These are phyloP conservation scores for Yponomeuta cagnagella DNA, from an alignment of 2,888 invertebrate species.

Conservation along the genomic window DNA sequence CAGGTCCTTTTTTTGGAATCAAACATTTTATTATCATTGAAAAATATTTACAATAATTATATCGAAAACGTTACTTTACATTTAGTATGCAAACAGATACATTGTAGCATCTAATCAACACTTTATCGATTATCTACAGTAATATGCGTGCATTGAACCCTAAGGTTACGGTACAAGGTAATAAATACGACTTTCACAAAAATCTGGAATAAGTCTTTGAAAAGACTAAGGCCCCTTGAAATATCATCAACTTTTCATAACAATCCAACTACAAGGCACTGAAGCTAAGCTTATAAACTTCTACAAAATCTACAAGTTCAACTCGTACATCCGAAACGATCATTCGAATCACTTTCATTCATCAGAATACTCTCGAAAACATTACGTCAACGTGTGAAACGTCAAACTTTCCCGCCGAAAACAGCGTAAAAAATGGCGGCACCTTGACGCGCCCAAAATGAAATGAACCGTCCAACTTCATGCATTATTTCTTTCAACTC, in stretches of 20 bases:
- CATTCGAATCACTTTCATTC: not conserved
- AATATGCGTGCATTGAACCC: too few species aligned
- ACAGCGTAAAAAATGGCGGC: not conserved
- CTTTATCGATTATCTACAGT: too few species aligned
- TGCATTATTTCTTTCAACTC: conserved; percentile 42
- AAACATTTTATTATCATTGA: too few species aligned
- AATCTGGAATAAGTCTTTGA: not conserved
- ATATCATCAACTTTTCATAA: not conserved
- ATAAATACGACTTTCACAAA: not conserved
- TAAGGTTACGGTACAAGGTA: not conserved
- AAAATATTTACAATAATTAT: too few species aligned
- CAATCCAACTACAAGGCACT: not conserved
- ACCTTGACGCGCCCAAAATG: not conserved
- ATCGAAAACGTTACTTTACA: too few species aligned
- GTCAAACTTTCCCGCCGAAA: not conserved
- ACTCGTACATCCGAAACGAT: not conserved
- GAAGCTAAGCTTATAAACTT: not conserved
- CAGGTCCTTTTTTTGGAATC: too few species aligned
- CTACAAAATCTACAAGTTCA: not conserved
- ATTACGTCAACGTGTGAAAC: not conserved
- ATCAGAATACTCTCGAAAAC: not conserved
- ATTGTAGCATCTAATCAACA: too few species aligned
- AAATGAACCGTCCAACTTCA: not conserved
- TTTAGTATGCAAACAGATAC: too few species aligned
- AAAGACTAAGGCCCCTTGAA: not conserved